Evolutionary conservation across 1,140 invertebrate genomes (phyloP).

Genomic region (Belonocnema kinseyi): DNA sequence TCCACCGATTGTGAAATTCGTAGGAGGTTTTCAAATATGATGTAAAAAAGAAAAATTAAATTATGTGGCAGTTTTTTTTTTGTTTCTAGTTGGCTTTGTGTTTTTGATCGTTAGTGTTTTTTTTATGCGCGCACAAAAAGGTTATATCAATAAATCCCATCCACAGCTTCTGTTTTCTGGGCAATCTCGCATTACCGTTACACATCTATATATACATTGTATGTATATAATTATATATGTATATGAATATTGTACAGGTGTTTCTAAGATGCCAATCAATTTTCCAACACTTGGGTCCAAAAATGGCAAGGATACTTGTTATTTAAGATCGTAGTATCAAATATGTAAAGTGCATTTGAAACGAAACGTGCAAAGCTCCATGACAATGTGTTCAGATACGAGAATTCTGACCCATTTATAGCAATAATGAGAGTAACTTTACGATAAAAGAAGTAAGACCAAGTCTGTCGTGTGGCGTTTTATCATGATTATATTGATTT

Average conservation of each 20-base stretch:
- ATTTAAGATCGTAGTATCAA: slow-evolving; percentile 33
- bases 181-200: slow-evolving; percentile 54
- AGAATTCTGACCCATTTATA: slow-evolving; percentile 50
- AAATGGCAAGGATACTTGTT: slow-evolving; percentile 39
- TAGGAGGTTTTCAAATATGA: slow-evolving; percentile 43
- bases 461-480: slow-evolving; percentile 23
- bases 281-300: slow-evolving; percentile 57
- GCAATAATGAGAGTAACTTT: slow-evolving; percentile 56
- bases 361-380: slow-evolving; percentile 52
- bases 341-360: slow-evolving; percentile 48
- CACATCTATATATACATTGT: slow-evolving; percentile 32
- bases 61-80: slow-evolving; percentile 40
- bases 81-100: too few species aligned
- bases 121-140: slow-evolving; percentile 5
- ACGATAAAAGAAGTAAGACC: slow-evolving; percentile 37
- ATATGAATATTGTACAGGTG: slow-evolving; percentile 47
- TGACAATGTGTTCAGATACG: slow-evolving; percentile 57
- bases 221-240: slow-evolving; percentile 15
- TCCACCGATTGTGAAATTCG: slow-evolving; percentile 31
- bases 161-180: slow-evolving; percentile 67
- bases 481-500: slow-evolving; percentile 52
- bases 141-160: slow-evolving; percentile 51
- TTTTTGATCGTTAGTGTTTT: slow-evolving; percentile 20
- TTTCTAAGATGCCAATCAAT: slow-evolving; percentile 69
- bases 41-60: slow-evolving; percentile 57